Evolutionary conservation across 2,113 vertebrate genomes (phyloP), one percentile per base, ranked within the genome.

Genomic region (Rhea pennata): DNA sequence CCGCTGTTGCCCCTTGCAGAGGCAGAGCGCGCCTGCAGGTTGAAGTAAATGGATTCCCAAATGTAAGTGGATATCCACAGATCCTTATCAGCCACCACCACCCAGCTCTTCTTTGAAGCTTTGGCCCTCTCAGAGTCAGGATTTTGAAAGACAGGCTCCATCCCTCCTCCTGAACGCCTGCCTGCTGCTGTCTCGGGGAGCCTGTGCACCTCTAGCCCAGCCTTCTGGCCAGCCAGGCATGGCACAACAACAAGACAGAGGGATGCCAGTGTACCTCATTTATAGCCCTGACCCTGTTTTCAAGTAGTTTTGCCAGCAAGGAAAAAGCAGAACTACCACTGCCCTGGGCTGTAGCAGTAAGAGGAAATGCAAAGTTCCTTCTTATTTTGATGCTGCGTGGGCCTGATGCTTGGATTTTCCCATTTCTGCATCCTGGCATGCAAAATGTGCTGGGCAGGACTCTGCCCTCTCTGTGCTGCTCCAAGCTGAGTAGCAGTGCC

Each of bases 381-480:
- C 15, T 93, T 31, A 13, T 65, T 84, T 71, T 76, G 71, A 26
- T 0, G 0, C 61, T 5, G 5, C n/a, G 26, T 5, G 16, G 29
- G 46, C 33, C 51, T 5, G 11, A 23, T 4, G 2, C 22, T 40
- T 1, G 1, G n/a, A 42, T 29, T 82, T 65, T 29, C 3, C 31
- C 12, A 39, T n/a, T 72, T 84, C 59, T 75, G 33, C 27, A 69
- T 70, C 26, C 21, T 17, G 5, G 33, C 1, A 5, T 29, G 21
- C 27, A 13, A 67, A 84, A 50, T 0, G 7, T 4, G 4, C 36
- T 24, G 29, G 56, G 46, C 51, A 87, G 40, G 46, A 23, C 20
- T 69, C 10, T 16, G 6, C 1, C 39, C 27, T 42, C 51, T 93
- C n/a, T 42, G 31, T 48, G 24, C 21, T 3, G 0, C 1, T 3